phyloP scores from a whole-genome alignment of 64 coral and sea anemone species.

The Montipora capricornis region DNA sequence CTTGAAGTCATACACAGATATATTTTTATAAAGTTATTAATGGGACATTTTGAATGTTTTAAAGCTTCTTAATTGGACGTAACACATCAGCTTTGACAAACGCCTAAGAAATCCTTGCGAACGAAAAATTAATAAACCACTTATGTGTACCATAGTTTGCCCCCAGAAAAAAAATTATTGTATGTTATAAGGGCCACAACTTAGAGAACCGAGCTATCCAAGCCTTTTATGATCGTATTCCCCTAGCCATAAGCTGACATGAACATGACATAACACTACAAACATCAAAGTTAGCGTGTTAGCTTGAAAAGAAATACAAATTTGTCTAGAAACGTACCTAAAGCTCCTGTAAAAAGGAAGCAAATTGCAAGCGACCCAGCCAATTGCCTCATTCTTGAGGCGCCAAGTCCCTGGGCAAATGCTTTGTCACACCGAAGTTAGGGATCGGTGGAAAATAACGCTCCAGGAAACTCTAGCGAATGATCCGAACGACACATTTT shows the following conservation, averaged over 20 bases:
- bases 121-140: background rate
- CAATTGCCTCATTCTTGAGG: constrained; percentile 35
- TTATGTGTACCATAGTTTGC: background rate
- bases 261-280: background rate
- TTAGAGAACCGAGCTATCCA: background rate
- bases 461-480: background rate
- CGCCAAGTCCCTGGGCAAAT: background rate
- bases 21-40: no score
- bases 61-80: background rate
- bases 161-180: background rate
- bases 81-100: background rate
- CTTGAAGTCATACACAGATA: no score
- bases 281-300: background rate
- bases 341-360: background rate
- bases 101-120: background rate
- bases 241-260: no score
- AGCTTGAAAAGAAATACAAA: background rate
- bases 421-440: background rate
- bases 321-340: background rate
- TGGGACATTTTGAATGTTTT: background rate
- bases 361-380: background rate
- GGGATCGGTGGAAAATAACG: background rate
- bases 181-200: background rate
- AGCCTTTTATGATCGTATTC: no score
- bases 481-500: background rate